These are phyloP conservation scores for Lordiphosa mommai DNA, from an alignment of 1,140 invertebrate species.

Conservation along the genomic window DNA sequence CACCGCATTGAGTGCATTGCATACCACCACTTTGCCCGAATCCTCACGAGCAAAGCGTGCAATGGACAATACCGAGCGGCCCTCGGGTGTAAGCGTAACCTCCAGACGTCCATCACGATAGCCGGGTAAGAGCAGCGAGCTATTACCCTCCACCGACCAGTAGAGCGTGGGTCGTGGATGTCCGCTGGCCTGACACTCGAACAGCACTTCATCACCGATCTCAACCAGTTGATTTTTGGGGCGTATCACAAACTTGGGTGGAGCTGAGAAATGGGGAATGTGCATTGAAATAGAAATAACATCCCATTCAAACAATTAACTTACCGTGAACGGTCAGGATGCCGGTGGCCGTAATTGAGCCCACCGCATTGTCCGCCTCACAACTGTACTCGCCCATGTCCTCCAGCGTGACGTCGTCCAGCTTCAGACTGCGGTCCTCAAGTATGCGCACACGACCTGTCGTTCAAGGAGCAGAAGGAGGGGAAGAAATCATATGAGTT, in stretches of 20 bases:
- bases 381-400: slow-evolving; percentile 96
- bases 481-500: slow-evolving; percentile 10
- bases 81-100: slow-evolving; percentile 83
- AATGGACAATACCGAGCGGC: slow-evolving; percentile 83
- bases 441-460: slow-evolving; percentile 86
- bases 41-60: slow-evolving; percentile 84
- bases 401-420: slow-evolving; percentile 86
- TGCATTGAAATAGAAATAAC: neutral
- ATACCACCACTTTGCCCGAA: slow-evolving; percentile 86
- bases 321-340: slow-evolving; percentile 90
- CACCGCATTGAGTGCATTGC: slow-evolving; percentile 90
- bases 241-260: slow-evolving; percentile 83
- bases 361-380: slow-evolving; percentile 93
- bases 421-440: slow-evolving; percentile 88
- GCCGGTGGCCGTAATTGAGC: slow-evolving; percentile 89
- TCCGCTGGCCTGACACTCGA: slow-evolving; percentile 85
- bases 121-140: slow-evolving; percentile 86
- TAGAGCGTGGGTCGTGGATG: slow-evolving; percentile 87
- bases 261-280: slow-evolving; percentile 80
- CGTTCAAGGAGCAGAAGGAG: too few relatives aligned
- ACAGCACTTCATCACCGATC: slow-evolving; percentile 83
- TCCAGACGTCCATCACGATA: slow-evolving; percentile 83
- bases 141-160: slow-evolving; percentile 89
- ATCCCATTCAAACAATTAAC: slow-evolving; percentile 64
- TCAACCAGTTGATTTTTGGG: slow-evolving; percentile 85